Evolutionary conservation across 2,797 vertebrate species (phyloP).

Genomic region (Acrocephalus scirpaceus): DNA sequence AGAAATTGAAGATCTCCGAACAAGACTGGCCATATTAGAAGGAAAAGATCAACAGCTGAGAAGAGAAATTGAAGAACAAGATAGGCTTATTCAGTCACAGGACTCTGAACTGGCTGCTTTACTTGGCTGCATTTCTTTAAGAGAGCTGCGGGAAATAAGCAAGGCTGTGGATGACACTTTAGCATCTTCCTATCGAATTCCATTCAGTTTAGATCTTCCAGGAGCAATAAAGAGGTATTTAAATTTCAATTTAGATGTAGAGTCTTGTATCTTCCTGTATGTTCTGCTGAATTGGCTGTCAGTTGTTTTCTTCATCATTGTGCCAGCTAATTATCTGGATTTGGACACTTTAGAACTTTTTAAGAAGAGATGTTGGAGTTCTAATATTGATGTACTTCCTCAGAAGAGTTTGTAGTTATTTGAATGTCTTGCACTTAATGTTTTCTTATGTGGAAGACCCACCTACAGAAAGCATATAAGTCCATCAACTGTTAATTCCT

Average conservation of each 20-base stretch:
- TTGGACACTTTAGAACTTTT: neutral
- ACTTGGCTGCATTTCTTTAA: slow-evolving; percentile 66
- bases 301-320: neutral
- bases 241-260: neutral
- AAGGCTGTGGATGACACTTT: slow-evolving; percentile 80
- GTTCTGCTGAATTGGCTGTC: neutral
- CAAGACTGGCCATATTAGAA: slow-evolving; percentile 78
- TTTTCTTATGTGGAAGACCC: neutral
- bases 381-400: neutral
- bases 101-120: slow-evolving; percentile 78
- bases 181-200: slow-evolving; percentile 74
- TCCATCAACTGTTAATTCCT: neutral
- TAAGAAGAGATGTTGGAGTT: neutral
- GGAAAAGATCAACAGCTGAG: slow-evolving; percentile 77
- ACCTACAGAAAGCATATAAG: neutral
- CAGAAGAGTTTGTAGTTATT: neutral
- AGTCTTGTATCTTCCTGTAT: neutral
- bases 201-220: slow-evolving; percentile 75
- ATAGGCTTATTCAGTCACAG: slow-evolving; percentile 73
- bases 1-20: slow-evolving; percentile 83
- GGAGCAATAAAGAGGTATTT: slow-evolving; percentile 82
- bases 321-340: neutral
- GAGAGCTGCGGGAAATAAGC: slow-evolving; percentile 81
- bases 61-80: slow-evolving; percentile 80
- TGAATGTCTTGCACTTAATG: neutral